Conservation (phyloP, 2,113 vertebrate species). For the Phyllostomus discolor region DNA sequence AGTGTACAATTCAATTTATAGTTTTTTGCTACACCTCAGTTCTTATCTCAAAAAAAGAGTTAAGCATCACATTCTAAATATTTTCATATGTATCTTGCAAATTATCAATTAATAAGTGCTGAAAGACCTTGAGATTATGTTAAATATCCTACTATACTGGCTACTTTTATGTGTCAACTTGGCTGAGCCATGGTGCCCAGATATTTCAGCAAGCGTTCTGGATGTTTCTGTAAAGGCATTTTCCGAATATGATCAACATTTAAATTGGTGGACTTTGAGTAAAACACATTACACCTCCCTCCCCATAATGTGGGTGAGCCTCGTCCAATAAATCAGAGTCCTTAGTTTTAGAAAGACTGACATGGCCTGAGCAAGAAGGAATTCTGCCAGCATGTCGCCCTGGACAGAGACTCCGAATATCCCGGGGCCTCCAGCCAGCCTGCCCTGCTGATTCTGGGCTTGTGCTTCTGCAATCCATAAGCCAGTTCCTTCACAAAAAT, state of each 20-base stretch:
- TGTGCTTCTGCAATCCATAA: background rate
- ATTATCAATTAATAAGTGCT: background rate
- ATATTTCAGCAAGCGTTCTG: background rate
- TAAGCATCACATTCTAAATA: background rate
- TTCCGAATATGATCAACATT: background rate
- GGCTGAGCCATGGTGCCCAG: background rate
- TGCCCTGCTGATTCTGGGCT: background rate
- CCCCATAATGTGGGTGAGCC: background rate
- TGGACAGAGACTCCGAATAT: background rate
- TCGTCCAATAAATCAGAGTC: background rate
- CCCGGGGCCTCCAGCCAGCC: background rate
- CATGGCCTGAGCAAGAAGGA: background rate
- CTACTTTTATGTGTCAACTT: conserved; percentile 10
- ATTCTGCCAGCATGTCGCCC: background rate
- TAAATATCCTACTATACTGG: background rate
- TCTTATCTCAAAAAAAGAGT: background rate
- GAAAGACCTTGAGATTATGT: background rate
- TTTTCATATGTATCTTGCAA: background rate
- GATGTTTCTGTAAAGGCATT: background rate
- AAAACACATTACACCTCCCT: background rate
- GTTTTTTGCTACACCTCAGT: conserved; percentile 22
- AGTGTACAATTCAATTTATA: conserved; percentile 16
- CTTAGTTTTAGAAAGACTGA: background rate
- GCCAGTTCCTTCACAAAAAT: background rate
- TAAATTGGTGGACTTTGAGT: background rate